Conservation (phyloP, 2,113 vertebrate species). For the Pluvianellus socialis region DNA sequence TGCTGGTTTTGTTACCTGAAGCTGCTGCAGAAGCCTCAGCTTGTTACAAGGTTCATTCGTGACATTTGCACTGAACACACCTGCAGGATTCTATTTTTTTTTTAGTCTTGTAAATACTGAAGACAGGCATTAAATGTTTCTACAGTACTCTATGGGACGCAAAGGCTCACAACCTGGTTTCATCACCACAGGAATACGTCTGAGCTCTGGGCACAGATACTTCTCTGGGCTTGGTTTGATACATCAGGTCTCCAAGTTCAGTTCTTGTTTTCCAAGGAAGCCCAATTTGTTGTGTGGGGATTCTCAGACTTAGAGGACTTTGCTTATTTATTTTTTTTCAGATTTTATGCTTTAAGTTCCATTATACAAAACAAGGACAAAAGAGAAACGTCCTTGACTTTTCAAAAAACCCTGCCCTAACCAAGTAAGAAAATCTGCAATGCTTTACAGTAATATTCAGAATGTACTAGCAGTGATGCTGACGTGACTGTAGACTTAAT, state of each 20-base stretch:
- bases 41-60: background rate
- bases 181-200: background rate
- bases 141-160: background rate
- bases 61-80: background rate
- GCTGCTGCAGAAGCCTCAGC: background rate
- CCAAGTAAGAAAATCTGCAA: background rate
- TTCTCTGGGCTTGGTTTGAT: background rate
- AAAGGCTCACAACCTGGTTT: background rate
- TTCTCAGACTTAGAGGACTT: background rate
- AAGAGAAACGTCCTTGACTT: background rate
- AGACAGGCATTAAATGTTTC: background rate
- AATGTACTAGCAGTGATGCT: background rate
- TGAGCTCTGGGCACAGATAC: background rate
- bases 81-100: background rate
- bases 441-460: background rate
- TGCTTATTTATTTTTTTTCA: background rate
- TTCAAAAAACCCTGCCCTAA: background rate
- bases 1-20: background rate
- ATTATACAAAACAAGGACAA: background rate
- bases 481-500: background rate
- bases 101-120: background rate
- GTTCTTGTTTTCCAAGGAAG: background rate
- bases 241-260: too few species aligned
- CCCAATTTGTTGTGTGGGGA: background rate
- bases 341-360: background rate